Conservation (phyloP, 2,797 vertebrate species). For the Sebastes trivittatus region DNA sequence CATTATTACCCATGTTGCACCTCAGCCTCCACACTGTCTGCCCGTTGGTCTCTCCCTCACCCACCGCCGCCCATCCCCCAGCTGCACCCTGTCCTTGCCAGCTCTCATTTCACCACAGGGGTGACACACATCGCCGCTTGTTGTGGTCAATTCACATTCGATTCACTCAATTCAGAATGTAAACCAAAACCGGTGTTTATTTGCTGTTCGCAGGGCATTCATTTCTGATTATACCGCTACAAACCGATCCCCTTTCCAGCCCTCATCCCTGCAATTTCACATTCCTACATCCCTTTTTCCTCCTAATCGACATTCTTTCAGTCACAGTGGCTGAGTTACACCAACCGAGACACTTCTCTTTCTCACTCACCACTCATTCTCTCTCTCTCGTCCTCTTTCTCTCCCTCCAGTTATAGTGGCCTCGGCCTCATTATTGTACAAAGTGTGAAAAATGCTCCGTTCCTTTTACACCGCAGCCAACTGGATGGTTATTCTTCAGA, state of each 20-base stretch:
- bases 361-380: neutral
- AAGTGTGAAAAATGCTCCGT: neutral
- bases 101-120: constrained; percentile 8
- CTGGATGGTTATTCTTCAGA: constrained; percentile 5
- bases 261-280: neutral
- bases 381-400: neutral
- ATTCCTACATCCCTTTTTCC: neutral
- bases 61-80: neutral
- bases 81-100: neutral
- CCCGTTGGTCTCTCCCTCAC: neutral
- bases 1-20: constrained; percentile 17
- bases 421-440: constrained; percentile 20
- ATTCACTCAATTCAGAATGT: constrained; percentile 1
- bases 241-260: neutral
- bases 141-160: constrained; percentile 18
- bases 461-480: neutral
- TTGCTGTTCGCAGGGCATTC: neutral
- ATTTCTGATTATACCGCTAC: constrained; percentile 1
- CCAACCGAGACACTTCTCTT: neutral
- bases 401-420: neutral
- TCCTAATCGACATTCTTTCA: constrained; percentile 9
- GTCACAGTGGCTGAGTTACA: constrained; percentile 4
- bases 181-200: constrained; percentile 20
- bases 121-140: neutral
- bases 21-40: constrained; percentile 13